Evolutionary conservation across 2,888 invertebrate genomes (phyloP).

Genomic region (Metallyticus violacea): DNA sequence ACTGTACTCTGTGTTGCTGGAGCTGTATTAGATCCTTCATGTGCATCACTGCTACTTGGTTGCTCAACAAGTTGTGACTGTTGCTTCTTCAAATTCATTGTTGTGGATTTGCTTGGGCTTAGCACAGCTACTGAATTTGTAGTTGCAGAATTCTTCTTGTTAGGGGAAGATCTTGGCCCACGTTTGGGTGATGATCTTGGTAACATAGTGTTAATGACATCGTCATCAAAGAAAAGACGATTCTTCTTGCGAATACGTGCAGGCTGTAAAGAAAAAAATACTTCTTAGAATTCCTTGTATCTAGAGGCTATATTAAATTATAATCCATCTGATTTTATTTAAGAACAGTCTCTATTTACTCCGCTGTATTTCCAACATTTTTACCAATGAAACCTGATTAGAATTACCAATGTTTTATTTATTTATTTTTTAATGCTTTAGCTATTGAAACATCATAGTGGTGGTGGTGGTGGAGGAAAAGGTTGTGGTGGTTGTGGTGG

Average conservation of each 20-base stretch:
- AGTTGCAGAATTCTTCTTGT: conserved; percentile 50
- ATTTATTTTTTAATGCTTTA: no score
- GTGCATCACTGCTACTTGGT: neutral
- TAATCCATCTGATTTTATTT: no score
- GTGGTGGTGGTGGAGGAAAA: no score
- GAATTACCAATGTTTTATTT: no score
- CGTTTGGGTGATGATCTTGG: conserved; percentile 71
- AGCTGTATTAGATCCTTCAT: neutral
- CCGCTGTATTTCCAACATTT: no score
- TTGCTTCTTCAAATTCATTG: conserved; percentile 40
- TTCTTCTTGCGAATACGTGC: conserved; percentile 88
- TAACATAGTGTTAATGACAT: conserved; percentile 77
- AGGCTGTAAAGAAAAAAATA: conserved; percentile 50
- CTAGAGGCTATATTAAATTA: no score
- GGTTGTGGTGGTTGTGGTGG: no score
- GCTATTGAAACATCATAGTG: no score
- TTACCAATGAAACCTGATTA: no score
- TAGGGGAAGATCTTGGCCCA: conserved; percentile 57
- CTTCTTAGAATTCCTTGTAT: no score
- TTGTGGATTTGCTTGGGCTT: conserved; percentile 50
- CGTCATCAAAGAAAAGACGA: conserved; percentile 84
- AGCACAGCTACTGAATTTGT: conserved; percentile 41
- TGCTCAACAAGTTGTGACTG: conserved; percentile 14
- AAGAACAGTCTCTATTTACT: no score
- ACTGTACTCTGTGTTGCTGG: neutral